These are phyloP conservation scores for Trichonephila clavata DNA, from an alignment of 1,140 invertebrate genomes.

Conservation along the genomic window DNA sequence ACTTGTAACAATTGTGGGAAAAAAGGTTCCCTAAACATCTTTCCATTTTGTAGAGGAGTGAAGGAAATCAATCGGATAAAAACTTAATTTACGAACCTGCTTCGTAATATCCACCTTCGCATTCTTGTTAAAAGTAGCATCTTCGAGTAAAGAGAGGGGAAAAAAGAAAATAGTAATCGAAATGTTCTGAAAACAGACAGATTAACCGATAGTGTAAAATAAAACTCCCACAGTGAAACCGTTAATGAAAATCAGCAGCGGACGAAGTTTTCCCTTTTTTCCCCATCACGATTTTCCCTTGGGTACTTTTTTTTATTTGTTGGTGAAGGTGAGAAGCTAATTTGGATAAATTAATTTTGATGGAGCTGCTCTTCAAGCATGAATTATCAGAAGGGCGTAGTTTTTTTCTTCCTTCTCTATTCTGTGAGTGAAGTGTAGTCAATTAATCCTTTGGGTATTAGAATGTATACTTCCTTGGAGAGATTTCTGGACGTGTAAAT, in stretches of 20 bases:
- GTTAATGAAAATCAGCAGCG: slow-evolving; percentile 15
- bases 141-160: neutral
- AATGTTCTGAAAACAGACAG: neutral
- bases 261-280: neutral
- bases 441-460: neutral
- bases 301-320: no score
- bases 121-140: neutral
- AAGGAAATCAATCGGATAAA: neutral
- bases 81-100: slow-evolving; percentile 28
- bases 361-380: neutral
- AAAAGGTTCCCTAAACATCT: neutral
- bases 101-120: neutral
- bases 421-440: neutral
- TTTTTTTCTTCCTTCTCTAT: neutral
- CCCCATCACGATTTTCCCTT: neutral
- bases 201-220: slow-evolving; percentile 30
- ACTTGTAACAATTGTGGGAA: neutral
- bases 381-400: neutral
- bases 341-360: slow-evolving; percentile 32
- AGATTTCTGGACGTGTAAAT: no score
- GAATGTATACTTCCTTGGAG: no score
- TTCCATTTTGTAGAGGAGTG: neutral
- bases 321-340: neutral
- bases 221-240: slow-evolving; percentile 4
- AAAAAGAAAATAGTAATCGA: neutral